Conservation (phyloP, 2,113 vertebrate genomes). For the Phyllopteryx taeniolatus region DNA sequence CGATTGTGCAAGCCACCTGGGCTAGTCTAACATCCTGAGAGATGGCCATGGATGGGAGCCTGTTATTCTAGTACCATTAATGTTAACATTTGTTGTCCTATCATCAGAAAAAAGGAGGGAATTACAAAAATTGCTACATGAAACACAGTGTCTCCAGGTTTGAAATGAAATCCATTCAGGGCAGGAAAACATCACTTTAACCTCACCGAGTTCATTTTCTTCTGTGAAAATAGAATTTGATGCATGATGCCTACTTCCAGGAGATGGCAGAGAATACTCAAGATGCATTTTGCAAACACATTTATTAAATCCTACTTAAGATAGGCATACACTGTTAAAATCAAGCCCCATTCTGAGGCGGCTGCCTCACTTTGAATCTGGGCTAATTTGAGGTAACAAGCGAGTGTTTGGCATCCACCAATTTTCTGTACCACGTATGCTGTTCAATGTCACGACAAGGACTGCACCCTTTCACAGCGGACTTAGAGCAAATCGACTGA, state of each 20-base stretch:
- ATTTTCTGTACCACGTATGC: background rate
- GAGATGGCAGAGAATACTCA: background rate
- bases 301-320: background rate
- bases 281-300: background rate
- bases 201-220: conserved; percentile 43
- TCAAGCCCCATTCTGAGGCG: background rate
- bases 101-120: background rate
- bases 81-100: conserved; percentile 2
- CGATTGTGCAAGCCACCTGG: conserved; percentile 27
- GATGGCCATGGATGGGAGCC: conserved; percentile 17
- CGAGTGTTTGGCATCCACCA: background rate
- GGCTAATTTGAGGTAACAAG: background rate
- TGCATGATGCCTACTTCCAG: background rate
- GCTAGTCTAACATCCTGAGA: conserved; percentile 31
- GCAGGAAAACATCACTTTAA: conserved; percentile 29
- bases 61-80: conserved; percentile 39
- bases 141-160: no score
- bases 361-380: background rate
- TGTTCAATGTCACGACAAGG: background rate
- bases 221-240: conserved; percentile 44
- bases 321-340: background rate
- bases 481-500: background rate
- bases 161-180: background rate
- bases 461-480: background rate
- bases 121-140: background rate